Conservation (phyloP, 2,888 invertebrate species). For the Brenthis daphne region DNA sequence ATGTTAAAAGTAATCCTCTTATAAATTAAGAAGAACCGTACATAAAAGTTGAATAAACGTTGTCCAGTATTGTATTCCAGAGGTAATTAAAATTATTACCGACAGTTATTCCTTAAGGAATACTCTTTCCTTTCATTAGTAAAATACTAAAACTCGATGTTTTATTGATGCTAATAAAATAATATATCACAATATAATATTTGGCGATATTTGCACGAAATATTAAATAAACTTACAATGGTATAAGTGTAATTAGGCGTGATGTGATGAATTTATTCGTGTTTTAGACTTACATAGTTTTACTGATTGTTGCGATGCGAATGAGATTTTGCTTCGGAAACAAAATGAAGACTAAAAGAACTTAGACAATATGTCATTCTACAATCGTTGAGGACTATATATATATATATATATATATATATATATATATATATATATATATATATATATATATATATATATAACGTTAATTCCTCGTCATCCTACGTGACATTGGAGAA, state of each 20-base stretch:
- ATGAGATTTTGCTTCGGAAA: neutral
- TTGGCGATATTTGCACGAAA: constrained; percentile 4
- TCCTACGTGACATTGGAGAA: too few relatives aligned
- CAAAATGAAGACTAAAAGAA: too few relatives aligned
- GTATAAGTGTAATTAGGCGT: constrained; percentile 24
- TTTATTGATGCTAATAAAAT: neutral
- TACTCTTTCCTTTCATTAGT: neutral
- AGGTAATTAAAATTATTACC: constrained; percentile 1
- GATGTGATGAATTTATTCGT: constrained; percentile 29
- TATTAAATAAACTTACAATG: constrained; percentile 4
- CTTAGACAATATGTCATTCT: too few relatives aligned
- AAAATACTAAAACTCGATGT: neutral
- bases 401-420: too few relatives aligned
- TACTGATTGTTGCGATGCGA: constrained; percentile 6
- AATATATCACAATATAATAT: constrained; percentile 10
- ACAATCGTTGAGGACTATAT: too few relatives aligned
- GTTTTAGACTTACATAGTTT: constrained; percentile 14
- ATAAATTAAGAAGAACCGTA: neutral
- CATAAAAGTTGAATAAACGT: neutral
- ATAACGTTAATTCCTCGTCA: too few relatives aligned
- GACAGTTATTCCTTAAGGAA: neutral
- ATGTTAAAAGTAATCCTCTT: neutral
- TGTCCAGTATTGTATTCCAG: neutral
- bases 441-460: too few relatives aligned
- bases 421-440: too few relatives aligned